Evolutionary conservation across 2,113 vertebrate genomes (phyloP).

Genomic region (Silurus asotus): DNA sequence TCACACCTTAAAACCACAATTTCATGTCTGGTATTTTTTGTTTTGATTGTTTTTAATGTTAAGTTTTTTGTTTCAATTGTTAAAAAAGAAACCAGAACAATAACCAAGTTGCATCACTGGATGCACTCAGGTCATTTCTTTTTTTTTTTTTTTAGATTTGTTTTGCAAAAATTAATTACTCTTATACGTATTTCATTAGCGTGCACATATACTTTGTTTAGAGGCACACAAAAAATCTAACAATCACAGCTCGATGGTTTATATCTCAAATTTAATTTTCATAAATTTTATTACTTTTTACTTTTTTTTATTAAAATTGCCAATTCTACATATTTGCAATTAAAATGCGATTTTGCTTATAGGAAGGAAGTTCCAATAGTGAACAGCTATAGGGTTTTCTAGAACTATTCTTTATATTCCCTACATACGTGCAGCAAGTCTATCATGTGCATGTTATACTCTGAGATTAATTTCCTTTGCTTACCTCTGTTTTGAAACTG

Average conservation of each 20-base stretch:
- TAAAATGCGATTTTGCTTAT: neutral
- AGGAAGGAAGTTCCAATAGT: neutral
- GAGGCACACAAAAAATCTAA: neutral
- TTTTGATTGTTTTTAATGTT: neutral
- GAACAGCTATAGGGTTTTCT: neutral
- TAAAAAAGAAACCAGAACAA: neutral
- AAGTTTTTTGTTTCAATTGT: neutral
- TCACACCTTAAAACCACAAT: constrained; percentile 3
- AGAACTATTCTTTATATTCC: neutral
- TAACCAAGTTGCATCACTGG: neutral
- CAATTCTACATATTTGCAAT: no score
- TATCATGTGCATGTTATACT: neutral
- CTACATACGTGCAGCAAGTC: neutral
- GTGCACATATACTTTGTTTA: neutral
- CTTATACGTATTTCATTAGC: neutral
- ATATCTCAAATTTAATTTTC: neutral
- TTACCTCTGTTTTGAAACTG: constrained; percentile 11
- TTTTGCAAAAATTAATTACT: neutral
- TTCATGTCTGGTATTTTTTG: neutral
- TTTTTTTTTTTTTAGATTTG: neutral
- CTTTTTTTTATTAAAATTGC: no score
- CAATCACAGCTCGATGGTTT: neutral
- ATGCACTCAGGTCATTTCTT: neutral
- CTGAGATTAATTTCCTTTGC: neutral
- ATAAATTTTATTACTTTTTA: no score